Conservation (phyloP, 2,888 invertebrate genomes). For the Polia nebulosa region DNA sequence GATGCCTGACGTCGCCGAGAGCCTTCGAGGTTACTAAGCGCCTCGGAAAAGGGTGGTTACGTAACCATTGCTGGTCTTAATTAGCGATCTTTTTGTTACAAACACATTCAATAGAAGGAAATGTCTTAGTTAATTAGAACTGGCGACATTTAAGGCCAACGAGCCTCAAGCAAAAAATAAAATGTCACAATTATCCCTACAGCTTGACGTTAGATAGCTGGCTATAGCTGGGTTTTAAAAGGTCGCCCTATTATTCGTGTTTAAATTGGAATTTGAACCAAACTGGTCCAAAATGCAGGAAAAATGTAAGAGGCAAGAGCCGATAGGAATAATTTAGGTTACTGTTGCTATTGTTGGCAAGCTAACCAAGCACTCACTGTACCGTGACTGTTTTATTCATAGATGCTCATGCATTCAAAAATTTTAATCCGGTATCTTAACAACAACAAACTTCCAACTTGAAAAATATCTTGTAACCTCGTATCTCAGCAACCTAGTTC, state of each 20-base stretch:
- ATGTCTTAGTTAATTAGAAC: slow-evolving; percentile 35
- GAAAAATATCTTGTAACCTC: slow-evolving; percentile 10
- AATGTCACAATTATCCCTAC: slow-evolving; percentile 28
- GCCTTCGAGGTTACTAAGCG: slow-evolving; percentile 62
- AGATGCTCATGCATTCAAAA: slow-evolving; percentile 23
- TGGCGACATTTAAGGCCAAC: slow-evolving; percentile 37
- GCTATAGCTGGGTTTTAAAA: slow-evolving; percentile 21
- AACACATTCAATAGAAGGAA: slow-evolving; percentile 44
- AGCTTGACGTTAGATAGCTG: slow-evolving; percentile 34
- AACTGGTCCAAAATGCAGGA: slow-evolving; percentile 1
- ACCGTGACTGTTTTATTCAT: slow-evolving; percentile 26
- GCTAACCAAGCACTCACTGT: slow-evolving; percentile 19
- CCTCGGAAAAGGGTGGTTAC: slow-evolving; percentile 69
- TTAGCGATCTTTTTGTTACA: slow-evolving; percentile 45
- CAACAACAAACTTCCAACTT: slow-evolving; percentile 15
- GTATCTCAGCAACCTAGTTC: slow-evolving; percentile 13
- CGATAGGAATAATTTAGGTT: slow-evolving; percentile 18
- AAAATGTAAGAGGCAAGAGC: slow-evolving; percentile 18
- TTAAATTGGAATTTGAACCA: slow-evolving; percentile 12
- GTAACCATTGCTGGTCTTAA: slow-evolving; percentile 52
- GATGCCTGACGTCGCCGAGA: slow-evolving; percentile 60
- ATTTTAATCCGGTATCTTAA: slow-evolving; percentile 10
- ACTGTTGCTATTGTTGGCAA: slow-evolving; percentile 31
- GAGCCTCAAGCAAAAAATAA: slow-evolving; percentile 13
- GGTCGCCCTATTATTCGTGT: slow-evolving; percentile 7